phyloP scores from a whole-genome alignment of 2,888 invertebrate genomes.

The Candidula unifasciata region DNA sequence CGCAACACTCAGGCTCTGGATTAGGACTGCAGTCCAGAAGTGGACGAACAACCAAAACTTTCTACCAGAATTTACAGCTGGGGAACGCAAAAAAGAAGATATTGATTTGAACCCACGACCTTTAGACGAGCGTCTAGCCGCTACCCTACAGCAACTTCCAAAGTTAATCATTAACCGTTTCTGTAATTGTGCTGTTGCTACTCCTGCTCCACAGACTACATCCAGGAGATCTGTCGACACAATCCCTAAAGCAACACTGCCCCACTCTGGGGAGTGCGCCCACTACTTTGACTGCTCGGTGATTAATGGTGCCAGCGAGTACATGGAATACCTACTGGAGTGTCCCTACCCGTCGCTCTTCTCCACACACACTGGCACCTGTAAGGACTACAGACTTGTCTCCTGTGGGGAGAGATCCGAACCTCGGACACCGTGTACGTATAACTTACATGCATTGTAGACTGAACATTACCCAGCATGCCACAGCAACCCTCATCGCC shows the following conservation, averaged over 20 bases:
- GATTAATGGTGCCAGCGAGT: conserved; percentile 50
- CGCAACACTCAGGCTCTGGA: no score
- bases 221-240: conserved; percentile 56
- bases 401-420: conserved; percentile 59
- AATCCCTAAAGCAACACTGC: conserved; percentile 58
- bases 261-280: conserved; percentile 60
- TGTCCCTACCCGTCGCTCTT: conserved; percentile 65
- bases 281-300: conserved; percentile 60
- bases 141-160: no score
- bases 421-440: conserved; percentile 65
- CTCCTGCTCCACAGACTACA: conserved; percentile 50
- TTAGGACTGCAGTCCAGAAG: no score
- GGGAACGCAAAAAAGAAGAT: no score
- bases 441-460: not conserved
- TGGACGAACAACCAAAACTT: no score
- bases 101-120: no score
- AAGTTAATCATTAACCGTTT: no score
- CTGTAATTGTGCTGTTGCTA: no score
- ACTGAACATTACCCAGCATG: no score
- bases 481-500: no score
- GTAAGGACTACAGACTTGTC: conserved; percentile 58
- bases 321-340: conserved; percentile 61
- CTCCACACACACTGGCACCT: conserved; percentile 56
- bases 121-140: no score
- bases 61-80: no score